These are phyloP conservation scores for Epiblema foenella DNA, from an alignment of 2,888 invertebrate species.

Conservation along the genomic window DNA sequence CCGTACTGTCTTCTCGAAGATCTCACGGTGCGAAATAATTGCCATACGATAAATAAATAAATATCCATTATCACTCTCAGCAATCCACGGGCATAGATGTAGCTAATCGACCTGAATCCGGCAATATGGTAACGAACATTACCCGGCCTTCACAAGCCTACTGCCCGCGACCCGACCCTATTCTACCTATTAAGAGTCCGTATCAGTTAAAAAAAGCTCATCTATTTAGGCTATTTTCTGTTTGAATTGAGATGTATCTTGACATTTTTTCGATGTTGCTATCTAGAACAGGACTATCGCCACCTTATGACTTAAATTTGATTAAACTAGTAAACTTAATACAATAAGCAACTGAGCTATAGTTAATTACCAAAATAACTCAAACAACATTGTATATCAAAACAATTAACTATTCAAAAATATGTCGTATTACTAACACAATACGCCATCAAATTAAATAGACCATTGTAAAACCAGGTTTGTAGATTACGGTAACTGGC, in stretches of 20 bases:
- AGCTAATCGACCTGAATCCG: constrained; percentile 7
- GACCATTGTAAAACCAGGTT: neutral
- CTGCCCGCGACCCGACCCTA: constrained; percentile 3
- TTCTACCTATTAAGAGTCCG: neutral
- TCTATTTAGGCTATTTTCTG: too few species aligned
- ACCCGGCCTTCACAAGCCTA: neutral
- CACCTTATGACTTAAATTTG: too few species aligned
- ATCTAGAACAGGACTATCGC: too few species aligned
- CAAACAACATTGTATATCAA: neutral
- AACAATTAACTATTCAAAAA: constrained; percentile 8
- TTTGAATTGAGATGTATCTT: too few species aligned
- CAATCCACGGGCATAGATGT: neutral
- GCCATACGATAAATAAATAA: too few species aligned
- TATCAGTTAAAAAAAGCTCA: too few species aligned
- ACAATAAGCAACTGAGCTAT: neutral
- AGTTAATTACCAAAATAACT: constrained; percentile 6
- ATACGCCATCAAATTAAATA: neutral
- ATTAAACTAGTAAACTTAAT: neutral
- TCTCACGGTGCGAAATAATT: too few species aligned
- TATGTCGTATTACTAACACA: neutral
- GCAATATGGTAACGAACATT: constrained; percentile 17
- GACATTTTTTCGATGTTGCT: too few species aligned
- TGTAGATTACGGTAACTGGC: constrained; percentile 11
- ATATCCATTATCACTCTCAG: neutral
- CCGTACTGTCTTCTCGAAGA: too few species aligned